Evolutionary conservation across 2,888 invertebrate species (phyloP).

Genomic region (Ichneumoninae sp.): DNA sequence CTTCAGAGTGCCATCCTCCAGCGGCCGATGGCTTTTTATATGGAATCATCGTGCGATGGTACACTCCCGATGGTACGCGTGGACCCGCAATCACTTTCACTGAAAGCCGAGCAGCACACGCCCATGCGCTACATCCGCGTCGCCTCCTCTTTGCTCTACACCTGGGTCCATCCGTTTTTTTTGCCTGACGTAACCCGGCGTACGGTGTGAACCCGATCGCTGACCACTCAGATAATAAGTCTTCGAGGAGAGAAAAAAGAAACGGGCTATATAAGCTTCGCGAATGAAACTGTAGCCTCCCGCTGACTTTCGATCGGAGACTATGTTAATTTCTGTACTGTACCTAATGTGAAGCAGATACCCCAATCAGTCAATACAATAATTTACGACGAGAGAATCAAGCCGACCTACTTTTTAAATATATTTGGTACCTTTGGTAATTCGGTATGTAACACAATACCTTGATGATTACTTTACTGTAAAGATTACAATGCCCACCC

Average conservation of each 20-base stretch:
- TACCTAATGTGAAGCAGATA: slow-evolving; percentile 4
- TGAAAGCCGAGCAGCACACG: slow-evolving; percentile 69
- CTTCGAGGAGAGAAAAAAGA: slow-evolving; percentile 40
- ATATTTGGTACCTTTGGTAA: not conserved
- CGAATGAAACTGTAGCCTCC: slow-evolving; percentile 12
- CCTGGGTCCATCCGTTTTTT: slow-evolving; percentile 74
- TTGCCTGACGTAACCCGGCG: slow-evolving; percentile 71
- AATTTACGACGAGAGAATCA: not conserved
- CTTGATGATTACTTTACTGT: not conserved
- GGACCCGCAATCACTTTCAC: slow-evolving; percentile 76
- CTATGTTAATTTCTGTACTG: slow-evolving; percentile 5
- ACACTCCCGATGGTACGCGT: slow-evolving; percentile 39
- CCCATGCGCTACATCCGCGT: slow-evolving; percentile 69
- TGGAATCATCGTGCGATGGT: slow-evolving; percentile 68
- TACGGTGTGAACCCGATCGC: slow-evolving; percentile 40
- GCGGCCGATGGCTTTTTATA: slow-evolving; percentile 76
- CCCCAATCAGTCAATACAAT: not conserved
- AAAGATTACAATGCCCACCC: not conserved
- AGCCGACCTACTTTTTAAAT: not conserved
- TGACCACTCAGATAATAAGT: slow-evolving; percentile 49
- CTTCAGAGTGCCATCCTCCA: slow-evolving; percentile 74
- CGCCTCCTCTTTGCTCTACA: slow-evolving; percentile 66
- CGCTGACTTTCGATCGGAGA: not conserved
- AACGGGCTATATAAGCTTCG: slow-evolving; percentile 24
- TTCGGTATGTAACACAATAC: not conserved